Percentiles rank a stretch among this genome's conserved stretches.
Conservation (phyloP, 2,113 vertebrate genomes). For the Corydoras sp. region DNA sequence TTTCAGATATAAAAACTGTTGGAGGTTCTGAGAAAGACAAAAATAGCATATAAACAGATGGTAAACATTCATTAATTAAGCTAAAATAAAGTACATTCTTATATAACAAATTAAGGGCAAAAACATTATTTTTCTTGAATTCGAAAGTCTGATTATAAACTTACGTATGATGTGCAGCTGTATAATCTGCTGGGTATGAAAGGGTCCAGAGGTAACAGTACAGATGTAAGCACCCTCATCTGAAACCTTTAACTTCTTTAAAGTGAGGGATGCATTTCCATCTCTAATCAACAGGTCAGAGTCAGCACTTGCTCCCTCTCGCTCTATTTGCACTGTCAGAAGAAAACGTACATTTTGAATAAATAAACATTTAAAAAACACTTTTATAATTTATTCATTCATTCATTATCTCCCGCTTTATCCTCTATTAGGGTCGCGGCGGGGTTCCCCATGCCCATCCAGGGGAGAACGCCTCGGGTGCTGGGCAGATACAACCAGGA, state of each 20-base stretch:
- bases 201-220: conserved; percentile 54
- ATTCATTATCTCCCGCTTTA: too few relatives aligned
- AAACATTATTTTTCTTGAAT: too few relatives aligned
- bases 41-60: conserved; percentile 2
- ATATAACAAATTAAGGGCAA: too few relatives aligned
- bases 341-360: too few relatives aligned
- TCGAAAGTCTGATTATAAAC: conserved; percentile 24
- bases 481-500: too few relatives aligned
- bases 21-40: conserved; percentile 53
- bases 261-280: conserved; percentile 63
- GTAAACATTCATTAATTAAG: background rate
- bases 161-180: conserved; percentile 67
- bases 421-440: too few relatives aligned
- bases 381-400: too few relatives aligned
- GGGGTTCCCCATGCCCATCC: too few relatives aligned
- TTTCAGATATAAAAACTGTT: conserved; percentile 54
- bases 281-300: conserved; percentile 42
- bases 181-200: conserved; percentile 70
- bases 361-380: too few relatives aligned
- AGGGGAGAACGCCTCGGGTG: too few relatives aligned
- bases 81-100: too few relatives aligned
- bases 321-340: conserved; percentile 42
- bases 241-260: conserved; percentile 55
- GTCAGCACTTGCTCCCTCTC: conserved; percentile 53
- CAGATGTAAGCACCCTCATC: conserved; percentile 78